Evolutionary conservation across 2,888 invertebrate genomes (phyloP).

Genomic region (Orthosia gracilis): DNA sequence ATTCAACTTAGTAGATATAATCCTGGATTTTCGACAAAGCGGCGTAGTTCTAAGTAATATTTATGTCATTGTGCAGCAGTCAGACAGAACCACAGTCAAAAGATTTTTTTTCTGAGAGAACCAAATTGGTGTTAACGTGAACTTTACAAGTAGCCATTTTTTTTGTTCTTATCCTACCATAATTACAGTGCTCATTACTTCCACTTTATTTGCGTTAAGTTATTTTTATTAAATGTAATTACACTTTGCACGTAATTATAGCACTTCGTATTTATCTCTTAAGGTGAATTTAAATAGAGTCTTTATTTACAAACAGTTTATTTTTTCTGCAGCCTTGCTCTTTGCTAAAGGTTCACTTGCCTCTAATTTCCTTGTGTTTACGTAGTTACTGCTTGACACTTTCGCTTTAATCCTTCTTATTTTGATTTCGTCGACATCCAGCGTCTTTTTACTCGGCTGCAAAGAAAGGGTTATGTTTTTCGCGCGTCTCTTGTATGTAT

Average conservation of each 20-base stretch:
- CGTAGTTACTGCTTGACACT: neutral
- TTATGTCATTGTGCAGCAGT: neutral
- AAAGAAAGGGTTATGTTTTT: too few species aligned
- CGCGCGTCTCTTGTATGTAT: too few species aligned
- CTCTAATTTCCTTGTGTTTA: neutral
- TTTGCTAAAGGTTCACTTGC: constrained; percentile 18
- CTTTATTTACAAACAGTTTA: constrained; percentile 8
- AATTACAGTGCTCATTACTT: constrained; percentile 38
- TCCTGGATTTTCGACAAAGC: neutral
- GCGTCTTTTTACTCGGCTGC: too few species aligned
- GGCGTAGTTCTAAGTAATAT: neutral
- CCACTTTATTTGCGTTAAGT: constrained; percentile 17
- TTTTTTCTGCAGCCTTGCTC: constrained; percentile 8
- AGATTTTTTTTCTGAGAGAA: too few species aligned
- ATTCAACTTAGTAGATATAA: neutral
- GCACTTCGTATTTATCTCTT: constrained; percentile 22
- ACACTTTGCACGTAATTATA: constrained; percentile 39
- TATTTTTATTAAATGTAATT: constrained; percentile 42
- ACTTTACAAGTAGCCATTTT: constrained; percentile 17
- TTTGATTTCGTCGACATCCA: neutral
- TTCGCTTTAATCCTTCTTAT: neutral
- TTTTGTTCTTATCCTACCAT: constrained; percentile 17
- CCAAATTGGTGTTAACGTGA: constrained; percentile 13
- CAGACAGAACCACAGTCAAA: too few species aligned
- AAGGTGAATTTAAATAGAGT: constrained; percentile 15